Evolutionary conservation across 2,797 vertebrate species (phyloP), one percentile per base, ranked within the genome.

Genomic region (Phylloscopus collybita): DNA sequence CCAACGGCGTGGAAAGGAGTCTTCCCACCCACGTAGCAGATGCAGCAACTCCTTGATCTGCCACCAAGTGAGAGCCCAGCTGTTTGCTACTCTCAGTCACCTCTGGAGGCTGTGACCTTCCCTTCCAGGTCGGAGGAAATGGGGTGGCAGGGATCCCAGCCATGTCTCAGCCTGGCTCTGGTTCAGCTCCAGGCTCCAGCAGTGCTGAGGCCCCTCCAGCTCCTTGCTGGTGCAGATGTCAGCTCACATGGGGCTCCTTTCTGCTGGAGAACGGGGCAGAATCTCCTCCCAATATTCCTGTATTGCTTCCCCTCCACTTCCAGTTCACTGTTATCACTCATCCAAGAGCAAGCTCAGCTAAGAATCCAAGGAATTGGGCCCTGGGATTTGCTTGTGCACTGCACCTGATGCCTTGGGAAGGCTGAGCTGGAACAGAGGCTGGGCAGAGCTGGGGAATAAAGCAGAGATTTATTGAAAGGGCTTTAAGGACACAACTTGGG

Each of bases 241-340:
- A 76, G 64, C 76, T 60, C 82, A 20, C 56, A 2, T 2, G 29
- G 62, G 42, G 73, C 29, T 57, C 40, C 23, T 49, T 44, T 21
- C 64, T 69, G 15, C 50, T 56, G 66, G 59, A 64, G 29, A 53
- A 57, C 12, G 11, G 18, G 51, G 26, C 50, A 61, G 19, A 50
- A n/a, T 53, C 45, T 30, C 51, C 86, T 84, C 71, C 83, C 86
- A 53, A 0, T n/a, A 3, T 23, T 56, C 70, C 86, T 47, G 11
- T 5, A 21, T 44, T 0, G 0, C 47, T 47, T 23, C 18, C 62
- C 50, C 25, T 18, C 20, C 32, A 9, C 3, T 2, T 65, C 64
- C 57, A 49, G 2, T 17, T 47, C 67, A 61, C n/a, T 11, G 6
- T 21, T 54, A 22, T 42, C 64, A 82, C 42, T 42, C 53, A 42